Evolutionary conservation across 2,888 invertebrate genomes (phyloP).

Genomic region (Drosophila villosipedis): DNA sequence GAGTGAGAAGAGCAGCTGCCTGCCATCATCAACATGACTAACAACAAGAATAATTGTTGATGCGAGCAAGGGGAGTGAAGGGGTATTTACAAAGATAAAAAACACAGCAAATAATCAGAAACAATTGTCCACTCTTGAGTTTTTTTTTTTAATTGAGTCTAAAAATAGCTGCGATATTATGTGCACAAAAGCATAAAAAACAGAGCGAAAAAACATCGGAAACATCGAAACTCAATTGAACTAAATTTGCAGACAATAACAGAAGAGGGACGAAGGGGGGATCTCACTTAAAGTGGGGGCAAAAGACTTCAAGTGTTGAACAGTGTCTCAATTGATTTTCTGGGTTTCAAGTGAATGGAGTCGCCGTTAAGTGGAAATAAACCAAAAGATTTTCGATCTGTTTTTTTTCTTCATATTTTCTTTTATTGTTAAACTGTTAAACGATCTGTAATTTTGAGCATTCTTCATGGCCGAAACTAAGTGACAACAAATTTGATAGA

Average conservation of each 20-base stretch:
- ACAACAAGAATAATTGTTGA: conserved; percentile 15
- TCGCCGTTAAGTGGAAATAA: conserved; percentile 9
- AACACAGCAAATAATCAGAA: conserved; percentile 23
- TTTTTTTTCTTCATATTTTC: neutral
- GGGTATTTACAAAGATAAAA: conserved; percentile 2
- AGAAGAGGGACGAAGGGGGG: neutral
- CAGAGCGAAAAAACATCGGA: conserved; percentile 26
- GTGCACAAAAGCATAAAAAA: conserved; percentile 49
- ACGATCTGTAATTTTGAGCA: conserved; percentile 1
- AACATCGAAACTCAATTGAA: conserved; percentile 68
- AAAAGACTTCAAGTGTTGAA: conserved; percentile 36
- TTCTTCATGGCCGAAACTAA: conserved; percentile 47
- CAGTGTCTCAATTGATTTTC: conserved; percentile 29
- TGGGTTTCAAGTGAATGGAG: conserved; percentile 16
- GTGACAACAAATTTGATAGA: conserved; percentile 33
- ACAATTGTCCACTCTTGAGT: conserved; percentile 63
- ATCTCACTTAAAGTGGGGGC: conserved; percentile 19
- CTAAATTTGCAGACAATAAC: conserved; percentile 65
- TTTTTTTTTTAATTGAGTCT: conserved; percentile 74
- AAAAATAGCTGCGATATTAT: conserved; percentile 66
- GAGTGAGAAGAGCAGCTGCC: conserved; percentile 8
- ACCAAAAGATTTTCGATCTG: conserved; percentile 6
- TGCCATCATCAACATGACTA: conserved; percentile 5
- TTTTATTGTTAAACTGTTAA: neutral
- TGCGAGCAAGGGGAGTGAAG: neutral